Conservation (phyloP, 1,140 invertebrate species). For the Sitobion miscanthi region DNA sequence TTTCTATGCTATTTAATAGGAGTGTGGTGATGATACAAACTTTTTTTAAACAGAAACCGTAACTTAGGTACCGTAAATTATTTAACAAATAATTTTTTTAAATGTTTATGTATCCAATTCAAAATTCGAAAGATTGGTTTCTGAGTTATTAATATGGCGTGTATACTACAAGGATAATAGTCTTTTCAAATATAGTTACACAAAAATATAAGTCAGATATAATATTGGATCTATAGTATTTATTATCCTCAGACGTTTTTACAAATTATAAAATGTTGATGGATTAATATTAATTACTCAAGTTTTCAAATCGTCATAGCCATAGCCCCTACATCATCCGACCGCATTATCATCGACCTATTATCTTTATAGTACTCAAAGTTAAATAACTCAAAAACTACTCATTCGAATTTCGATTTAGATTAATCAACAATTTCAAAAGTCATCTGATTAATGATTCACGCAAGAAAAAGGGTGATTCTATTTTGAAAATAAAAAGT, state of each 20-base stretch:
- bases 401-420: background rate
- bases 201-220: background rate
- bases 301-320: background rate
- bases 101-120: background rate
- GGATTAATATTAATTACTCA: background rate
- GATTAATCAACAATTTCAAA: background rate
- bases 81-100: too few relatives aligned
- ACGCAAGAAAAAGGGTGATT: background rate
- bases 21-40: too few relatives aligned
- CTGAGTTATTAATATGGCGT: background rate
- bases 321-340: background rate
- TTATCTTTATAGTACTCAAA: background rate
- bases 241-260: background rate
- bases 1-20: background rate
- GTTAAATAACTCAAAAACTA: constrained; percentile 8
- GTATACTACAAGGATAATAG: background rate
- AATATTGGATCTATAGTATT: background rate
- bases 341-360: background rate
- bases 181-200: background rate
- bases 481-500: background rate
- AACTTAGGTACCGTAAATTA: background rate
- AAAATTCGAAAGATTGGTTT: background rate
- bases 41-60: background rate
- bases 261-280: background rate
- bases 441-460: background rate